Conservation (phyloP, 1,140 invertebrate species). For the Drosophila santomea region DNA sequence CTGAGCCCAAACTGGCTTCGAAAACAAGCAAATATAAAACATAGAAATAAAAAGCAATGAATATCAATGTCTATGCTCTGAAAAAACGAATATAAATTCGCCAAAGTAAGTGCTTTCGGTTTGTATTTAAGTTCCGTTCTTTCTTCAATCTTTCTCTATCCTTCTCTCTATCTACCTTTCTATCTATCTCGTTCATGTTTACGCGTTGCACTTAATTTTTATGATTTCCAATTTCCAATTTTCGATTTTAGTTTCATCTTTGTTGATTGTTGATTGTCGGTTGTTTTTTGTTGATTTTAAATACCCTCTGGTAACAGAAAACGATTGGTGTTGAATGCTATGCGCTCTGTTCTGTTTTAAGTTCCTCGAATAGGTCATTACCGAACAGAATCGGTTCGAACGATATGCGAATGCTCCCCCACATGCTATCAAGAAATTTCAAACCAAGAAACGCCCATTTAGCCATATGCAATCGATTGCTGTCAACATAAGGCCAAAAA, state of each 20-base stretch:
- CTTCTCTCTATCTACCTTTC: slow-evolving; percentile 17
- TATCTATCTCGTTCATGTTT: slow-evolving; percentile 48
- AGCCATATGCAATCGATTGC: slow-evolving; percentile 65
- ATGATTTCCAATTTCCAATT: slow-evolving; percentile 43
- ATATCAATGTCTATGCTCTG: slow-evolving; percentile 64
- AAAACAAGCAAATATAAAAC: slow-evolving; percentile 51
- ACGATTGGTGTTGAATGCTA: slow-evolving; percentile 69
- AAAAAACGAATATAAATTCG: slow-evolving; percentile 63
- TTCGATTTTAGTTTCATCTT: slow-evolving; percentile 21
- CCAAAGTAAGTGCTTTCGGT: slow-evolving; percentile 73
- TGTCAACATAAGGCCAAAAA: slow-evolving; percentile 62
- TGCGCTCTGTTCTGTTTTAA: slow-evolving; percentile 67
- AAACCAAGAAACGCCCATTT: slow-evolving; percentile 26
- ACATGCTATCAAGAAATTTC: slow-evolving; percentile 53
- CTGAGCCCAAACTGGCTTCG: slow-evolving; percentile 36
- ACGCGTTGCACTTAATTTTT: slow-evolving; percentile 64
- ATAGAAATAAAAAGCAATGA: slow-evolving; percentile 47
- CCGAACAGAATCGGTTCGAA: slow-evolving; percentile 44
- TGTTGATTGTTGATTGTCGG: slow-evolving; percentile 41
- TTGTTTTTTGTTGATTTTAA: slow-evolving; percentile 38
- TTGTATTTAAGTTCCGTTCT: slow-evolving; percentile 69
- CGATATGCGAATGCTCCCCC: slow-evolving; percentile 49
- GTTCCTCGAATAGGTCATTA: slow-evolving; percentile 66
- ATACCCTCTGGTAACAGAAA: slow-evolving; percentile 42
- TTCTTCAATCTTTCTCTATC: slow-evolving; percentile 45